Percentiles rank a stretch among this genome's conserved stretches.
phyloP scores from a whole-genome alignment of 2,888 invertebrate genomes.

The Pristionchus japonicus region DNA sequence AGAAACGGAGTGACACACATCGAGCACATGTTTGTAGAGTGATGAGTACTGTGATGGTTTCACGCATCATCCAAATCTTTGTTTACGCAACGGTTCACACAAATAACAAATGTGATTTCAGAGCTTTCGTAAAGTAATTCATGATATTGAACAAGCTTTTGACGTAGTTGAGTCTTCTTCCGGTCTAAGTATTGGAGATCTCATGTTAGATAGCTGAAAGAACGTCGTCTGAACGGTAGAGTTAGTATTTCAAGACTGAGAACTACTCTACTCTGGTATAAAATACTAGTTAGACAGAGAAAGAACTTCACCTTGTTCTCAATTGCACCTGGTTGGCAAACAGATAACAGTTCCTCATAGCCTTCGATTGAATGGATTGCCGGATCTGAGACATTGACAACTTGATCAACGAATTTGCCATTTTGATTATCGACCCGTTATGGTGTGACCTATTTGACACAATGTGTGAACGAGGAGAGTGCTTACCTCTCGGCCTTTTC shows the following conservation, averaged over 20 bases:
- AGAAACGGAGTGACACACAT: background rate
- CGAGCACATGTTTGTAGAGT: background rate
- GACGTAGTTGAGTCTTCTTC: background rate
- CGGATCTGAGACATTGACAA: slow-evolving; percentile 61
- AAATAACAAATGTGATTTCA: too few species aligned
- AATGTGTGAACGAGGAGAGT: background rate
- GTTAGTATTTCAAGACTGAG: background rate
- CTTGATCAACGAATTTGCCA: too few species aligned
- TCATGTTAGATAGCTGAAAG: background rate
- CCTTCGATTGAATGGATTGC: slow-evolving; percentile 70
- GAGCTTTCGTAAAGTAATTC: too few species aligned
- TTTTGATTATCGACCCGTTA: too few species aligned
- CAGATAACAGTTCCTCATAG: slow-evolving; percentile 62
- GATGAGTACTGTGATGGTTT: background rate
- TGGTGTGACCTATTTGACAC: background rate
- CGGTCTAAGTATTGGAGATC: background rate
- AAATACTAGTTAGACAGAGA: background rate
- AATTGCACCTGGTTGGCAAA: background rate
- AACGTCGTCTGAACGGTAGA: background rate
- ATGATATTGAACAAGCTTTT: background rate
- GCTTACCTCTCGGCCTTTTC: slow-evolving; percentile 59
- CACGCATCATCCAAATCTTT: background rate
- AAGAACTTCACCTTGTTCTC: slow-evolving; percentile 1
- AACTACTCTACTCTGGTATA: too few species aligned
- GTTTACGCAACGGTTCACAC: background rate